Conservation (phyloP, 2,113 vertebrate genomes). For the Turdus rufiventris region DNA sequence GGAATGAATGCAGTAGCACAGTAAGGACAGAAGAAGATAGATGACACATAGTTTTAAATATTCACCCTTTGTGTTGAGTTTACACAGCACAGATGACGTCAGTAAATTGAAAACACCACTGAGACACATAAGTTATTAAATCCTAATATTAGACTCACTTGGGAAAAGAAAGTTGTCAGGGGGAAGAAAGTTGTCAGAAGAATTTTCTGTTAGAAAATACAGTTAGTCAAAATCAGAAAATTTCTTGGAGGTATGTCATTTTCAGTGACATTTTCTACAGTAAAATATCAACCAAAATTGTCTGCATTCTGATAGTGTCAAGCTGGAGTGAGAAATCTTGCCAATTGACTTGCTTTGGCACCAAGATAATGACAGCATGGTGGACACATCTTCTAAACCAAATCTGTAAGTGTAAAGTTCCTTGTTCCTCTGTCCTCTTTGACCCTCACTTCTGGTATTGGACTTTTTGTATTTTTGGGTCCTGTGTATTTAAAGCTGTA, state of each 20-base stretch:
- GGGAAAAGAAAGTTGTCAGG: not conserved
- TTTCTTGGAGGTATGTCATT: constrained; percentile 4
- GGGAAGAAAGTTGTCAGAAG: not conserved
- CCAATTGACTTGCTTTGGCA: not conserved
- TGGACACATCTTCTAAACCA: not conserved
- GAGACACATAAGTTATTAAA: constrained; percentile 1
- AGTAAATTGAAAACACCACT: not conserved
- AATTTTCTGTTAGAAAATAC: constrained; percentile 4
- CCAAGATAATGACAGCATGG: not conserved
- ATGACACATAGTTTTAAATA: constrained; percentile 14
- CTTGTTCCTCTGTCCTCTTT: not conserved
- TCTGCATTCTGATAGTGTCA: not conserved
- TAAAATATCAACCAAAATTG: constrained; percentile 6
- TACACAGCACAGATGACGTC: not conserved
- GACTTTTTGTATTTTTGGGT: not conserved
- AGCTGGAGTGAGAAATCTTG: not conserved
- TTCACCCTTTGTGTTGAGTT: not conserved
- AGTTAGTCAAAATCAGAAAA: constrained; percentile 2
- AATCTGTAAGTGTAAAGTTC: not conserved
- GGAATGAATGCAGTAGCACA: not conserved
- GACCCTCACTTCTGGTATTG: not conserved
- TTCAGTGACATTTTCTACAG: not conserved
- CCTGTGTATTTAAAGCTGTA: not conserved
- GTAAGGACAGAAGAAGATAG: not conserved
- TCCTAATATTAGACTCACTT: not conserved